Evolutionary conservation across 1,140 invertebrate species (phyloP).

Genomic region (Steinernema khuongi): DNA sequence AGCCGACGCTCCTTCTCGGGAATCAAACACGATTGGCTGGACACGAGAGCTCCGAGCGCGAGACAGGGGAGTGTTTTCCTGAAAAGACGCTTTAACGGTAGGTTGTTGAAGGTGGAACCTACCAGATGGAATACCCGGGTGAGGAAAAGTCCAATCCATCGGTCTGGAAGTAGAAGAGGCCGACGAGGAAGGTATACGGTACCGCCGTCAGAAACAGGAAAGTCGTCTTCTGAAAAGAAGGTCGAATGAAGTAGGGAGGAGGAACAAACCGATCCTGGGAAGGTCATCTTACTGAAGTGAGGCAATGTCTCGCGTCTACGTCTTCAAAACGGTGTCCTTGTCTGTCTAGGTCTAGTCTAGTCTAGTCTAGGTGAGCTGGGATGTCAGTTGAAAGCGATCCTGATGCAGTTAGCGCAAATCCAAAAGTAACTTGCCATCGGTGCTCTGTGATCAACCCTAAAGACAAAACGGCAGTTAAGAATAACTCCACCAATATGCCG

Average conservation of each 20-base stretch:
- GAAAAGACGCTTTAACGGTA: neutral
- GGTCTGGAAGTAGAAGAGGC: neutral
- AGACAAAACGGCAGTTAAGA: too few species aligned
- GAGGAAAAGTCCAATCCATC: neutral
- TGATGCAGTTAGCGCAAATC: too few species aligned
- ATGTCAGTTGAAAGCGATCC: too few species aligned
- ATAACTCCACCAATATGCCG: too few species aligned
- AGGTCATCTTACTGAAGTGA: neutral
- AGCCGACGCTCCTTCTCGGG: neutral
- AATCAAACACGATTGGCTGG: neutral
- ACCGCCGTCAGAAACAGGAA: neutral
- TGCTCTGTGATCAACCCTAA: too few species aligned
- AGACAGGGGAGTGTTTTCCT: neutral
- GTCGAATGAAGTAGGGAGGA: neutral
- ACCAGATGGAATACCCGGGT: neutral
- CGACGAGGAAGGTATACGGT: neutral
- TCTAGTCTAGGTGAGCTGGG: too few species aligned
- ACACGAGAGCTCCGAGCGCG: neutral
- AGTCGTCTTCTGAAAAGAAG: neutral
- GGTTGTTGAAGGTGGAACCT: neutral
- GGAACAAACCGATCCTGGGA: neutral
- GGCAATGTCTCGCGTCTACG: too few species aligned
- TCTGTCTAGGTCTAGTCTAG: too few species aligned
- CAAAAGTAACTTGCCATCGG: too few species aligned
- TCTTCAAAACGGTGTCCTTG: too few species aligned